phyloP scores from a whole-genome alignment of 2,797 vertebrate species.

The Iguana delicatissima region DNA sequence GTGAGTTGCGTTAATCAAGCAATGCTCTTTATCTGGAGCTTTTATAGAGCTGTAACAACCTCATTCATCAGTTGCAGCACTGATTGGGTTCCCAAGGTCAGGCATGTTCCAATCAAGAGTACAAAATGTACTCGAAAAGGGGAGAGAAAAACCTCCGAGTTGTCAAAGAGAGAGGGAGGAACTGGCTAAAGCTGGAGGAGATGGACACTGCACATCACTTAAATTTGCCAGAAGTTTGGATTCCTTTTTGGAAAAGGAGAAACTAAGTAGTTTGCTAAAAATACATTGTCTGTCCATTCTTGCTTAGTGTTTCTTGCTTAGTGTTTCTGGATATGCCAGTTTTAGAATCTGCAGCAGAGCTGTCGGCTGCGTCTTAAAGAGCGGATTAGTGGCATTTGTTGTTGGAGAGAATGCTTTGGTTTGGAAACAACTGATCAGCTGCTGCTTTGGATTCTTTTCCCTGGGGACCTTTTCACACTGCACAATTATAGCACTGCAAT shows the following conservation, averaged over 20 bases:
- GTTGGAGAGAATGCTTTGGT: not conserved
- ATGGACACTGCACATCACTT: not conserved
- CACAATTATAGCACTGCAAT: not conserved
- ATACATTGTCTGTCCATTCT: no score
- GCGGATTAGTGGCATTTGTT: no score
- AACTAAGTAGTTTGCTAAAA: not conserved
- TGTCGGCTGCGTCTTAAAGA: not conserved
- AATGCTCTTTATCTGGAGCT: not conserved
- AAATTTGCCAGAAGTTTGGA: not conserved
- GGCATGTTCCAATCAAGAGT: conserved; percentile 9
- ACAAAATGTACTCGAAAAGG: conserved; percentile 37
- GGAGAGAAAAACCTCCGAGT: rapidly evolving
- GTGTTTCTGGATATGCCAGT: not conserved
- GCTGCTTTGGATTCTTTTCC: not conserved
- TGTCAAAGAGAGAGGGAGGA: not conserved
- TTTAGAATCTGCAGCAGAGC: not conserved
- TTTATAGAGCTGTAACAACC: conserved; percentile 40
- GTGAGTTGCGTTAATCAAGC: not conserved
- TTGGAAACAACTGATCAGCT: not conserved
- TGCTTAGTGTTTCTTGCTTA: no score
- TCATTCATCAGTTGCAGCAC: not conserved
- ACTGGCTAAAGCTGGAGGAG: no score
- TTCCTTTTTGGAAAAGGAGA: not conserved
- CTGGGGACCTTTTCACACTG: not conserved
- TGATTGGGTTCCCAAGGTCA: conserved; percentile 34